Conservation (phyloP, 1,140 invertebrate species). For the Spodoptera frugiperda region DNA sequence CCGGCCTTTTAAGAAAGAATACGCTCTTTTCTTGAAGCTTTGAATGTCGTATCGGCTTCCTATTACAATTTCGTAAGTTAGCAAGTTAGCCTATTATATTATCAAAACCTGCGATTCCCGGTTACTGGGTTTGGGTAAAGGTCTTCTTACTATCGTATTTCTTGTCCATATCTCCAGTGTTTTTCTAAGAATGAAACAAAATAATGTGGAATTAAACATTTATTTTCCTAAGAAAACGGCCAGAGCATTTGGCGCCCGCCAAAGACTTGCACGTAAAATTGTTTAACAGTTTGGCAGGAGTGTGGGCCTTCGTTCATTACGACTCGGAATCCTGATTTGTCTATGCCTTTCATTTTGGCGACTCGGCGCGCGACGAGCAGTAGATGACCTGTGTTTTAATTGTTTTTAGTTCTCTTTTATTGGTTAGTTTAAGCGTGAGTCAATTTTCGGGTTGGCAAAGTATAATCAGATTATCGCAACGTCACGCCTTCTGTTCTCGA, state of each 20-base stretch:
- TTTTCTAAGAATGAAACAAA: conserved; percentile 6
- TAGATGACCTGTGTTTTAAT: conserved; percentile 88
- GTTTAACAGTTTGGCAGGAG: conserved; percentile 95
- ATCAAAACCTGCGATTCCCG: too few relatives aligned
- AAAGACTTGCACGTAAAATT: conserved; percentile 95
- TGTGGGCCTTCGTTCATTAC: conserved; percentile 95
- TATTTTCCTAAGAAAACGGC: conserved; percentile 88
- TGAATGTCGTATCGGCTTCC: too few relatives aligned
- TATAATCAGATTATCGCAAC: too few relatives aligned
- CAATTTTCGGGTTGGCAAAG: too few relatives aligned
- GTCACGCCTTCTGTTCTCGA: too few relatives aligned
- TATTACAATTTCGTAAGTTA: too few relatives aligned
- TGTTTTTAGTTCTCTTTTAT: background rate
- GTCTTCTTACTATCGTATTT: too few relatives aligned
- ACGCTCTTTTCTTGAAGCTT: too few relatives aligned
- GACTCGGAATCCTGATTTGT: conserved; percentile 89
- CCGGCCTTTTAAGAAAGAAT: too few relatives aligned
- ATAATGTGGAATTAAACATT: background rate
- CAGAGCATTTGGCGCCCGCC: conserved; percentile 96
- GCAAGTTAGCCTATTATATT: too few relatives aligned
- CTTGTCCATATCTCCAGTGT: too few relatives aligned
- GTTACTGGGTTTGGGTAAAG: too few relatives aligned
- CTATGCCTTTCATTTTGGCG: conserved; percentile 89
- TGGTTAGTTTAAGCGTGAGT: background rate
- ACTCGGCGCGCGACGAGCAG: conserved; percentile 91